Evolutionary conservation across 2,797 vertebrate species (phyloP).

Genomic region (Phoebastria nigripes): DNA sequence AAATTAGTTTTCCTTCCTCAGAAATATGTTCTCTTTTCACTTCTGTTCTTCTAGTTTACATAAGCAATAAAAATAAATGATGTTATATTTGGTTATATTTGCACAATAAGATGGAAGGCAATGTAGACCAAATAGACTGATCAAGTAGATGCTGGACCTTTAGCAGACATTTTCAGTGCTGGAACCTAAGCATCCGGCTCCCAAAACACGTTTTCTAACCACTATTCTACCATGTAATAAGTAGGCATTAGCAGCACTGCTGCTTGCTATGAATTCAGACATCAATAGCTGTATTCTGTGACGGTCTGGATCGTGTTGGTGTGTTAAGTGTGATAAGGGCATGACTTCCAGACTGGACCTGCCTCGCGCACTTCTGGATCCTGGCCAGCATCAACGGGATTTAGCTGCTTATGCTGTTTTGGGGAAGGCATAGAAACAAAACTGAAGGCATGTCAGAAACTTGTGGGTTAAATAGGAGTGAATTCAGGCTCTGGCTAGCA

Average conservation of each 20-base stretch:
- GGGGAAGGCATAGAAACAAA: neutral
- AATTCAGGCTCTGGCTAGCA: neutral
- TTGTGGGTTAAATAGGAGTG: neutral
- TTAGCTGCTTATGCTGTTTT: neutral
- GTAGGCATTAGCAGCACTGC: neutral
- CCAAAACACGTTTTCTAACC: neutral
- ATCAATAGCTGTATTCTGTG: neutral
- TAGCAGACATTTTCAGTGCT: neutral
- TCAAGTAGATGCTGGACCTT: neutral
- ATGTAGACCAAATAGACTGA: neutral
- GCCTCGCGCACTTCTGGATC: neutral
- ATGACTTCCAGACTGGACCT: neutral
- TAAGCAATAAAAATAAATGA: neutral
- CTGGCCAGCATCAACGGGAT: neutral
- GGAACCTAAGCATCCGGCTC: neutral
- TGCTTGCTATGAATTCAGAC: neutral
- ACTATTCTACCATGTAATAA: neutral
- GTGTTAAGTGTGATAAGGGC: neutral
- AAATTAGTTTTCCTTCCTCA: neutral
- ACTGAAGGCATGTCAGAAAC: neutral
- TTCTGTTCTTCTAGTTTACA: neutral
- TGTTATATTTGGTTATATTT: neutral
- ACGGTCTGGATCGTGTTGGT: neutral
- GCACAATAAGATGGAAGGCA: neutral
- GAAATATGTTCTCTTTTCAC: neutral